Evolutionary conservation across 2,797 vertebrate species (phyloP).

Genomic region (Buphagus erythrorhynchus): DNA sequence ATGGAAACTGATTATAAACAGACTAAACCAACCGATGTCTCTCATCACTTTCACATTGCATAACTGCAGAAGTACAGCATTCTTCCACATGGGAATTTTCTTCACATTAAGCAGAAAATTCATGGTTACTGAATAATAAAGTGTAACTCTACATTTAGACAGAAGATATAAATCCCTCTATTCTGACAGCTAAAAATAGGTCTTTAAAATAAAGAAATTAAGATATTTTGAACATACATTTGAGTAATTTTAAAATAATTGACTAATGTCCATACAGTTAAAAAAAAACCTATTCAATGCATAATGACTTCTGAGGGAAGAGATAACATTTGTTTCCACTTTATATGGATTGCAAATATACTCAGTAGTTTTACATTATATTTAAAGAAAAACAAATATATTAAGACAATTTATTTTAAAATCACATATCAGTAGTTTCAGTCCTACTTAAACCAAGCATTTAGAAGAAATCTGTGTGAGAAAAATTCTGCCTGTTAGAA

Average conservation of each 20-base stretch:
- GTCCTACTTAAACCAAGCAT: not conserved
- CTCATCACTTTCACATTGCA: not conserved
- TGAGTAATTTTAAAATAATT: not conserved
- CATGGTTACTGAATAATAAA: not conserved
- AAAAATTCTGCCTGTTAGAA: not conserved
- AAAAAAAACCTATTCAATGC: not conserved
- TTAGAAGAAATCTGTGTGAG: not conserved
- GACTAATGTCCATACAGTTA: not conserved
- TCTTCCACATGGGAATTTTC: not conserved
- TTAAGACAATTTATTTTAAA: not conserved
- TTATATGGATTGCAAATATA: not conserved
- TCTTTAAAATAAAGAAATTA: not conserved
- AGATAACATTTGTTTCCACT: not conserved
- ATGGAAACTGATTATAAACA: not conserved
- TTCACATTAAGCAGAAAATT: not conserved
- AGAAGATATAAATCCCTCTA: not conserved
- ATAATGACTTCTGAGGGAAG: not conserved
- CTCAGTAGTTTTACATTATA: not conserved
- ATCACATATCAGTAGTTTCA: not conserved
- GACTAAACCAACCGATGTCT: not conserved
- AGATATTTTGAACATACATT: not conserved
- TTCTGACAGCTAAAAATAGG: not conserved
- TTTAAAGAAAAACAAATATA: not conserved
- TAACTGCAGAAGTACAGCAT: not conserved
- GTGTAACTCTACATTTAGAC: not conserved